These are phyloP conservation scores for Spodoptera picta DNA, from an alignment of 2,888 invertebrate species.

Conservation along the genomic window DNA sequence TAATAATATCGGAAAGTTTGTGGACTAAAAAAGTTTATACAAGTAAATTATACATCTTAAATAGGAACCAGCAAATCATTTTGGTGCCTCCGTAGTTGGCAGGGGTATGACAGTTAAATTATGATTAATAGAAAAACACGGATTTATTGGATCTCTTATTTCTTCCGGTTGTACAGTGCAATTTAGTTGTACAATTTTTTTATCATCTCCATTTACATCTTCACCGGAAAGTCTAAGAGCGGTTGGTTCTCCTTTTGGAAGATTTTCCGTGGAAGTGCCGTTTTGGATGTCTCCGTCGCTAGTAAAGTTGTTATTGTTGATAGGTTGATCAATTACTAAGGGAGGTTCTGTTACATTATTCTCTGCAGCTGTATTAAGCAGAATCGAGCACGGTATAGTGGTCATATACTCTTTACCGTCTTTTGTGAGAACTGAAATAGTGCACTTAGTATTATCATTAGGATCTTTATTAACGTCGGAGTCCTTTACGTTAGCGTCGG, in stretches of 20 bases:
- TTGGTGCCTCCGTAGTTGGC: conserved; percentile 51
- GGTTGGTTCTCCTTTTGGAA: conserved; percentile 61
- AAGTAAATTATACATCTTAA: too few relatives aligned
- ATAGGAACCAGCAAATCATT: conserved; percentile 12
- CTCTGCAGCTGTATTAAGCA: conserved; percentile 82
- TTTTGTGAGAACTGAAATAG: conserved; percentile 81
- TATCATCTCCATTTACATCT: conserved; percentile 54
- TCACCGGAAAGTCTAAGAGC: conserved; percentile 63
- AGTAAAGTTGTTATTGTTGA: conserved; percentile 43
- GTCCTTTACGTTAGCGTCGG: conserved; percentile 81
- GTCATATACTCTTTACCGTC: conserved; percentile 81
- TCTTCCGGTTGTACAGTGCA: conserved; percentile 73
- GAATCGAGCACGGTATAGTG: conserved; percentile 83
- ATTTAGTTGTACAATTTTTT: conserved; percentile 54
- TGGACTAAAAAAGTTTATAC: too few relatives aligned
- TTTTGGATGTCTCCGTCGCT: conserved; percentile 26
- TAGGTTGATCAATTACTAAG: conserved; percentile 54
- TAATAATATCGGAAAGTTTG: too few relatives aligned
- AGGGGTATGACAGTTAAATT: conserved; percentile 82
- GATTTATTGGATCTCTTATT: conserved; percentile 80
- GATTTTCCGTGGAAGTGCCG: conserved; percentile 30
- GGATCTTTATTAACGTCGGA: conserved; percentile 64
- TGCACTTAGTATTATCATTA: conserved; percentile 82
- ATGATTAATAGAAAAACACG: conserved; percentile 76
- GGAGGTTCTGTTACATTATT: conserved; percentile 85